phyloP scores from a whole-genome alignment of 2,113 vertebrate species.

The Chloropsis hardwickii region DNA sequence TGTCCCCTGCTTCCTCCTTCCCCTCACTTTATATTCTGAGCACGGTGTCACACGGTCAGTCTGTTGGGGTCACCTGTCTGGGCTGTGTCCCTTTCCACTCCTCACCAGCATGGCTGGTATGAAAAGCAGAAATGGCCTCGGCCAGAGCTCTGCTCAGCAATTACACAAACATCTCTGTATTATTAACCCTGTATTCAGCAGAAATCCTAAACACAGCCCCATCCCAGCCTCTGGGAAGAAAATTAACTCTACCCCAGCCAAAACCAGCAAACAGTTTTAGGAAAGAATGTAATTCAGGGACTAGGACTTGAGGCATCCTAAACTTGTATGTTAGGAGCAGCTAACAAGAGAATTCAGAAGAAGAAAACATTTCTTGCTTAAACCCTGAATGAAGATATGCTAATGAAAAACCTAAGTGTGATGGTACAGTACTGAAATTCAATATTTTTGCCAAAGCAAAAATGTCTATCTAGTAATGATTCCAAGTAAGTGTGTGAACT shows the following conservation, averaged over 20 bases:
- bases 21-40: accelerated
- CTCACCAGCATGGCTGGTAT: accelerated
- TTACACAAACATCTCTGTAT: background rate
- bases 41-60: accelerated
- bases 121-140: background rate
- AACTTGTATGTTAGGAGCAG: background rate
- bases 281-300: too few species aligned
- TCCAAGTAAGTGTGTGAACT: background rate
- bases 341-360: background rate
- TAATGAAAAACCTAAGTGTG: background rate
- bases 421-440: background rate
- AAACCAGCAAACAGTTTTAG: background rate
- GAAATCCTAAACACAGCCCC: background rate
- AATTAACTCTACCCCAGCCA: background rate
- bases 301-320: background rate
- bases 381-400: background rate
- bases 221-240: accelerated
- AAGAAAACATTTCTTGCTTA: background rate
- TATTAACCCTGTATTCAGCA: background rate
- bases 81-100: background rate
- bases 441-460: background rate
- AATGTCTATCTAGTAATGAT: background rate
- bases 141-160: background rate
- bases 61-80: accelerated
- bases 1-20: too few species aligned